Conservation (phyloP, 2,888 invertebrate genomes). For the Coelopa pilipes region DNA sequence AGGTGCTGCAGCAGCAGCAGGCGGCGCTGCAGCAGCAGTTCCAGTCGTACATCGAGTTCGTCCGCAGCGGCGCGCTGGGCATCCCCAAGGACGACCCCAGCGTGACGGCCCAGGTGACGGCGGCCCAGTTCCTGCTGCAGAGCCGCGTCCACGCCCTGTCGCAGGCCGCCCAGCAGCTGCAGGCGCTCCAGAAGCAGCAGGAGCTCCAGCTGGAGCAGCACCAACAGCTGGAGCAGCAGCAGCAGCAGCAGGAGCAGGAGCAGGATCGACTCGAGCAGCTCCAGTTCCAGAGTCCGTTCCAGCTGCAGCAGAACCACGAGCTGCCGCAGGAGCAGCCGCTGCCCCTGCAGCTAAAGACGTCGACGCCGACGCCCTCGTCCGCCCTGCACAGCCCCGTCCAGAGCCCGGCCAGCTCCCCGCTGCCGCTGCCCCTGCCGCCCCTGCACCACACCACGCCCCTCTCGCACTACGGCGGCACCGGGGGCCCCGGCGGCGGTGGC, state of each 20-base stretch:
- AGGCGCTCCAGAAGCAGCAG: constrained; percentile 79
- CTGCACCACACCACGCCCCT: constrained; percentile 40
- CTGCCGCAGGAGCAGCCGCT: constrained; percentile 31
- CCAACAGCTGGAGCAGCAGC: constrained; percentile 29
- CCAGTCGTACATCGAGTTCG: constrained; percentile 64
- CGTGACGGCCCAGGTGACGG: constrained; percentile 64
- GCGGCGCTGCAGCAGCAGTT: constrained; percentile 65
- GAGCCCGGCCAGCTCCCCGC: constrained; percentile 64
- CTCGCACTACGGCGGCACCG: constrained; percentile 35
- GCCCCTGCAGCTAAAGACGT: constrained; percentile 46
- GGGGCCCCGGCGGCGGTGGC: too few relatives aligned
- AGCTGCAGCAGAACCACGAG: constrained; percentile 44
- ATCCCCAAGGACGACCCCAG: constrained; percentile 60
- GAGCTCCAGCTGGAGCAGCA: constrained; percentile 62
- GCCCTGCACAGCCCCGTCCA: constrained; percentile 62
- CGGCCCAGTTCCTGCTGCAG: constrained; percentile 80
- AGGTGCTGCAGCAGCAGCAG: constrained; percentile 64
- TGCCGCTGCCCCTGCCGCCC: constrained; percentile 53
- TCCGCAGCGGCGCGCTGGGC: constrained; percentile 60
- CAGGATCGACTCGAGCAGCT: constrained; percentile 41
- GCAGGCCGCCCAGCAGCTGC: constrained; percentile 85
- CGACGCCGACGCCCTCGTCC: constrained; percentile 63
- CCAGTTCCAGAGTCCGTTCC: constrained; percentile 9
- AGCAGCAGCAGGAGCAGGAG: constrained; percentile 36
- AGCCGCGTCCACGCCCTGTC: constrained; percentile 81